These are phyloP conservation scores for Drosophila eohydei DNA, from an alignment of 2,888 invertebrate species.

Conservation along the genomic window DNA sequence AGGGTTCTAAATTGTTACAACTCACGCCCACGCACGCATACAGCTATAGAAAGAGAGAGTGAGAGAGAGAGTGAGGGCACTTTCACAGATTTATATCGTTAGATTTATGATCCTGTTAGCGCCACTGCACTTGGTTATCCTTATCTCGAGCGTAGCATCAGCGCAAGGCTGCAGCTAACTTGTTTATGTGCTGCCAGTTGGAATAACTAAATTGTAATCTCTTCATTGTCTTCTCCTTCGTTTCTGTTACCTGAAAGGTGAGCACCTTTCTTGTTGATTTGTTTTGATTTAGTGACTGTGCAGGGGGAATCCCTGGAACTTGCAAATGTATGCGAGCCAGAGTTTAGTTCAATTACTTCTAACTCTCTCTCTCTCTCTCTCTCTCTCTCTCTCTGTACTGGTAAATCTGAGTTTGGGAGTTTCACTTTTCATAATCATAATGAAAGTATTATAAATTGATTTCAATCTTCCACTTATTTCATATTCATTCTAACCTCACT, in stretches of 20 bases:
- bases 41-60: not conserved
- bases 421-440: too few species aligned
- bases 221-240: constrained; percentile 25
- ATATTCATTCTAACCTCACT: too few species aligned
- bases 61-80: not conserved
- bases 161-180: constrained; percentile 38
- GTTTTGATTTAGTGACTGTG: constrained; percentile 48
- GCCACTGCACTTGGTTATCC: constrained; percentile 75
- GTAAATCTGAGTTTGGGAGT: too few species aligned
- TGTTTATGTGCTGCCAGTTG: constrained; percentile 65
- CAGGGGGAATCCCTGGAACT: constrained; percentile 30
- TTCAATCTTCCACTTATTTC: too few species aligned
- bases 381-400: too few species aligned
- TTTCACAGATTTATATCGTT: constrained; percentile 72
- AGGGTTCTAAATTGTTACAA: constrained; percentile 61
- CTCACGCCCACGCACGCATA: constrained; percentile 54
- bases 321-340: constrained; percentile 1
- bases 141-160: constrained; percentile 60
- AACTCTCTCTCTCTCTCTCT: not conserved
- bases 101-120: constrained; percentile 82
- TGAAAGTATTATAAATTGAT: too few species aligned
- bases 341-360: not conserved
- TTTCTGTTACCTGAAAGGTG: constrained; percentile 53
- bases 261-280: constrained; percentile 47
- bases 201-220: constrained; percentile 68